Conservation (phyloP, 2,113 vertebrate genomes). For the Ptyas mucosa region DNA sequence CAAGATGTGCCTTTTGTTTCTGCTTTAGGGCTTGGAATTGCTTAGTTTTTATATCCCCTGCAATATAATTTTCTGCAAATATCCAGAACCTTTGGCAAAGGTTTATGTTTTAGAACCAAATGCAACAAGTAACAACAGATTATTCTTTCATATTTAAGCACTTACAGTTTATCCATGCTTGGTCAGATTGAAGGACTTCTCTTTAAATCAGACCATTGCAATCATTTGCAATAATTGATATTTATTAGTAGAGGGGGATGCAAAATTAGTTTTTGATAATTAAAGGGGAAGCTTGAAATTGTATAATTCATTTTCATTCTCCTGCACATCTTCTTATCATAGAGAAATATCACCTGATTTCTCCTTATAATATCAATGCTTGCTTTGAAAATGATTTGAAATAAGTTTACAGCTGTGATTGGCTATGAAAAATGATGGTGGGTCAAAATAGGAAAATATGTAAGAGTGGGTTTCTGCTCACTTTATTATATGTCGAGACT, state of each 20-base stretch:
- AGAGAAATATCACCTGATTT: background rate
- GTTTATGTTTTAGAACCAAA: background rate
- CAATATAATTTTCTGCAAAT: background rate
- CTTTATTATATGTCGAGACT: background rate
- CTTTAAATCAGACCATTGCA: background rate
- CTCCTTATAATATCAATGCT: background rate
- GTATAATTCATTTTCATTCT: background rate
- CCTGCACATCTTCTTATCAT: no score
- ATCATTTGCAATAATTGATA: background rate
- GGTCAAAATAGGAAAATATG: background rate
- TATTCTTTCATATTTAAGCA: background rate
- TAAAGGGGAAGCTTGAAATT: background rate
- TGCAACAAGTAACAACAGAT: background rate
- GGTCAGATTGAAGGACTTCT: background rate
- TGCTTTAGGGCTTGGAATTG: background rate
- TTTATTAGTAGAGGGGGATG: background rate
- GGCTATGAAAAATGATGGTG: background rate
- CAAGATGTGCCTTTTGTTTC: background rate
- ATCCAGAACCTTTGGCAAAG: background rate
- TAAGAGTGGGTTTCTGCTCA: background rate
- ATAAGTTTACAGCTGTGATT: background rate
- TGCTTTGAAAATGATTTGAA: background rate
- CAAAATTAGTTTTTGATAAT: background rate
- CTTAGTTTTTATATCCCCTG: conserved; percentile 12
- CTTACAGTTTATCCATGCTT: background rate